These are phyloP conservation scores for Pelagia noctiluca DNA, from an alignment of 30 jellyfish, hydroid and myxozoan genomes.

Conservation along the genomic window DNA sequence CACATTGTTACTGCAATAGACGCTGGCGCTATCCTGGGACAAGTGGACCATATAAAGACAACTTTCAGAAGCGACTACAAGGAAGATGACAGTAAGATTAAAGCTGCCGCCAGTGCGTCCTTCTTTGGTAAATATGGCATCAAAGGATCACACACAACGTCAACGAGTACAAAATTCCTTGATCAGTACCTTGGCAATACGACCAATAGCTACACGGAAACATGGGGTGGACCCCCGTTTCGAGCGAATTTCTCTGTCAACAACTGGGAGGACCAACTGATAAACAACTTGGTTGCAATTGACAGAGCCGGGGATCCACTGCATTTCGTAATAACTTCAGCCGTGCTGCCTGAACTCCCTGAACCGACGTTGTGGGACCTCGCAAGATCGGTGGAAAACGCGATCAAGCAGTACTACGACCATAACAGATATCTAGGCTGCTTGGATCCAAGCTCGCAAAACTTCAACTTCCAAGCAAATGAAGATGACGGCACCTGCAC, in stretches of 20 bases:
- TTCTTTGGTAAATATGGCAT: conserved; percentile 46
- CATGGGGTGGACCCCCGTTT: conserved; percentile 87
- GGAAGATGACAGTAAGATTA: conserved; percentile 63
- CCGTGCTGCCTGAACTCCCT: conserved; percentile 78
- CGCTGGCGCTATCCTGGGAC: conserved; percentile 81
- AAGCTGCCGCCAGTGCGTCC: conserved; percentile 84
- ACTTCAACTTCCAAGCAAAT: conserved; percentile 75
- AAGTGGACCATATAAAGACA: conserved; percentile 61
- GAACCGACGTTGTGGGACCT: conserved; percentile 69
- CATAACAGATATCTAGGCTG: conserved; percentile 77
- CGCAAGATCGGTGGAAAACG: conserved; percentile 59
- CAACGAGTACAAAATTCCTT: conserved; percentile 33
- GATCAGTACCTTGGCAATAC: conserved; percentile 59
- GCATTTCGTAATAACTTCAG: conserved; percentile 68
- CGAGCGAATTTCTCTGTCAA: conserved; percentile 65
- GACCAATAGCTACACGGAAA: conserved; percentile 63
- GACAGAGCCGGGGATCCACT: conserved; percentile 87
- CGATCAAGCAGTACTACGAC: conserved; percentile 67
- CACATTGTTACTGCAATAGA: conserved; percentile 76
- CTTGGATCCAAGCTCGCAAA: conserved; percentile 57
- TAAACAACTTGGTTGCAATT: conserved; percentile 70
- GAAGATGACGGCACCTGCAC: conserved; percentile 80
- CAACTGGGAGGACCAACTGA: conserved; percentile 62
- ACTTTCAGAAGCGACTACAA: conserved; percentile 54
- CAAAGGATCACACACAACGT: conserved; percentile 43